Conservation (phyloP, 2,113 vertebrate species). For the Panthera uncia region DNA sequence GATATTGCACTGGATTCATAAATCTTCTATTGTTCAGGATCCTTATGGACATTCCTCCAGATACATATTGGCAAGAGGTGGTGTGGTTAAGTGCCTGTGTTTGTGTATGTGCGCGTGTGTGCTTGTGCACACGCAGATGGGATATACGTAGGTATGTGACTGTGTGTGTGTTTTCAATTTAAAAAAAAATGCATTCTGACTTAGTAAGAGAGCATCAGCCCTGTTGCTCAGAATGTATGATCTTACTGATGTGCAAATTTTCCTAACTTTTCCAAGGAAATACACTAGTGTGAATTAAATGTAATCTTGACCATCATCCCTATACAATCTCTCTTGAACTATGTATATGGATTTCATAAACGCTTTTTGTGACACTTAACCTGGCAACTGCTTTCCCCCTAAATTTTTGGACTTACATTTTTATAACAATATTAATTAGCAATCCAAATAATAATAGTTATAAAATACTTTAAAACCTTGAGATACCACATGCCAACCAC, state of each 20-base stretch:
- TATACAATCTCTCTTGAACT: neutral
- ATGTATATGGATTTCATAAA: neutral
- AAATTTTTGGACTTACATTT: neutral
- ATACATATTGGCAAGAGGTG: neutral
- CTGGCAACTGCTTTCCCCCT: neutral
- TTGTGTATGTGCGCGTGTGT: neutral
- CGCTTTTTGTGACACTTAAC: neutral
- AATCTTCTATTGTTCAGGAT: neutral
- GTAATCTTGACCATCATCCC: neutral
- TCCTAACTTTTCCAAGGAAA: neutral
- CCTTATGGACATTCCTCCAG: neutral
- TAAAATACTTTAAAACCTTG: neutral
- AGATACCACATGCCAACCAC: neutral
- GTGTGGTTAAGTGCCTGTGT: neutral
- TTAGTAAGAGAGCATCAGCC: neutral
- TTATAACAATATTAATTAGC: neutral
- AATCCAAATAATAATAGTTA: constrained; percentile 22
- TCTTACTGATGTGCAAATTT: neutral
- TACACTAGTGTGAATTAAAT: neutral
- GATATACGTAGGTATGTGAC: neutral
- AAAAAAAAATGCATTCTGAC: neutral
- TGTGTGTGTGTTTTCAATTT: neutral
- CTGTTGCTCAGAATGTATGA: neutral
- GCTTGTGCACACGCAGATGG: neutral
- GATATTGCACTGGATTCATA: neutral